phyloP scores from a whole-genome alignment of 2,888 invertebrate genomes.

The Cryptocheilus praepositus region DNA sequence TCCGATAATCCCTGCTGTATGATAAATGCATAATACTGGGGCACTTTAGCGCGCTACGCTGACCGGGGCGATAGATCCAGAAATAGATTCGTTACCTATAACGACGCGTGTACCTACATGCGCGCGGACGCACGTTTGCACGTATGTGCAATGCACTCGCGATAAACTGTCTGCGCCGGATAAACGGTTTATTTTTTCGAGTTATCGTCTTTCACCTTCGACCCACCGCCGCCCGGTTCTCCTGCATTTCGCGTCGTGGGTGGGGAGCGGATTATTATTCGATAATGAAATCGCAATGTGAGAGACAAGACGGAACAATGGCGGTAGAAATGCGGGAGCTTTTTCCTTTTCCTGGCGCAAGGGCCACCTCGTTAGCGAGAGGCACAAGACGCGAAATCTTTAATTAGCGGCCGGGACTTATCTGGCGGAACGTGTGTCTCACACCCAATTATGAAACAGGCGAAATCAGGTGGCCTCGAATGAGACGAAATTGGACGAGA shows the following conservation, averaged over 20 bases:
- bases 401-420: no score
- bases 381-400: no score
- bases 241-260: constrained; percentile 21
- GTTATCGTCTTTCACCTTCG: constrained; percentile 38
- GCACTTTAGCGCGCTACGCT: no score
- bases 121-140: no score
- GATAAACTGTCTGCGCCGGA: constrained; percentile 32
- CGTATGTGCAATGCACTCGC: not conserved
- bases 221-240: constrained; percentile 14
- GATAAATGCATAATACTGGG: constrained; percentile 18
- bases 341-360: no score
- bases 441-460: no score
- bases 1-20: constrained; percentile 34
- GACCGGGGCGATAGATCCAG: not conserved
- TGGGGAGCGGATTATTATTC: not conserved
- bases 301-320: constrained; percentile 8
- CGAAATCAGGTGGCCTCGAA: no score
- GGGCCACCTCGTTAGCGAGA: no score
- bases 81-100: no score
- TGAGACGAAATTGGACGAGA: no score
- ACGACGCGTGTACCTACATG: no score
- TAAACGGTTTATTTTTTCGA: constrained; percentile 29
- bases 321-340: not conserved
- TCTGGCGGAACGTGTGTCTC: no score
- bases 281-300: not conserved